Evolutionary conservation across 2,888 invertebrate species (phyloP).

Genomic region (Melieria picta): DNA sequence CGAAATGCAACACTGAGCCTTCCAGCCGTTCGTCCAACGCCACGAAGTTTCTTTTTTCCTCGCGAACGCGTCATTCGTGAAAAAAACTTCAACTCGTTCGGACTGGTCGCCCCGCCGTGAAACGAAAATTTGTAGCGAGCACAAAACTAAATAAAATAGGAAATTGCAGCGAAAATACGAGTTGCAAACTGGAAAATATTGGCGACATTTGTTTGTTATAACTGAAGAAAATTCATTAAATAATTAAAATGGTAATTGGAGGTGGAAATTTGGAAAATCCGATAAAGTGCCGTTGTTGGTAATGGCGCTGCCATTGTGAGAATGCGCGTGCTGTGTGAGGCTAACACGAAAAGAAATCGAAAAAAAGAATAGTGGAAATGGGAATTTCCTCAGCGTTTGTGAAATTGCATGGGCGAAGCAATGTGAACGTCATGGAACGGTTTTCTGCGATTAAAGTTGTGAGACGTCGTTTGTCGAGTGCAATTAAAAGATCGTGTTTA

Average conservation of each 20-base stretch:
- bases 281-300: conserved; percentile 7
- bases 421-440: no score
- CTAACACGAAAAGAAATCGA: conserved; percentile 1
- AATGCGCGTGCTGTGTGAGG: conserved; percentile 42
- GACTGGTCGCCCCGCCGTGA: conserved; percentile 44
- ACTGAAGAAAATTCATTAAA: conserved; percentile 16
- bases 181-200: background rate
- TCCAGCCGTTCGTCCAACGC: conserved; percentile 38
- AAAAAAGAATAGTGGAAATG: conserved; percentile 3
- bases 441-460: background rate
- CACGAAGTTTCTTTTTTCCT: conserved; percentile 39
- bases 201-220: conserved; percentile 8
- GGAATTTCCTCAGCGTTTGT: background rate
- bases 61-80: conserved; percentile 57
- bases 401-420: no score
- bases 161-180: background rate
- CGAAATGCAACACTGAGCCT: conserved; percentile 29
- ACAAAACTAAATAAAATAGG: no score
- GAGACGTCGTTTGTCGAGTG: no score
- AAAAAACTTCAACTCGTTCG: conserved; percentile 56
- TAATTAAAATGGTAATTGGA: conserved; percentile 42
- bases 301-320: conserved; percentile 30
- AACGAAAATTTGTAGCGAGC: conserved; percentile 31
- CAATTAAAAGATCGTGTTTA: conserved; percentile 38
- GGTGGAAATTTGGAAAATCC: background rate